A percentile compares a stretch with the other conserved stretches of the same genome.
Evolutionary conservation across 2,797 vertebrate species (phyloP).

Genomic region (Hemibagrus guttatus): DNA sequence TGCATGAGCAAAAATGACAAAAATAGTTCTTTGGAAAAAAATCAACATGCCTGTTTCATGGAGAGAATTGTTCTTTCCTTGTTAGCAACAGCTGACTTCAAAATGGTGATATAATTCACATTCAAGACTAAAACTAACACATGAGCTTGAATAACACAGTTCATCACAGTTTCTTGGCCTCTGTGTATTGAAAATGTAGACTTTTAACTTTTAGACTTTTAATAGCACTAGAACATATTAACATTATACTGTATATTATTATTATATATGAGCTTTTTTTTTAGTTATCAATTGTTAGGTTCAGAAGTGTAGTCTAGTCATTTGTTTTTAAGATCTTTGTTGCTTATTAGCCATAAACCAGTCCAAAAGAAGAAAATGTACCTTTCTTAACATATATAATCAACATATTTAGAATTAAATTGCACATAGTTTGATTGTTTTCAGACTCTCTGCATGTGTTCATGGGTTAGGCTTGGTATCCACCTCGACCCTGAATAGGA

Average conservation of each 20-base stretch:
- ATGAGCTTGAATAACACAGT: conserved; percentile 10
- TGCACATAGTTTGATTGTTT: no score
- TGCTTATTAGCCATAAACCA: no score
- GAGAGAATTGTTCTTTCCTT: conserved; percentile 39
- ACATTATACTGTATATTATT: not conserved
- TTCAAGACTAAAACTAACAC: conserved; percentile 32
- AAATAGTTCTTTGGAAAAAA: conserved; percentile 43
- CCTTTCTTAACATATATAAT: no score
- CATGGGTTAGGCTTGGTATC: no score
- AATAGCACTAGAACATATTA: no score
- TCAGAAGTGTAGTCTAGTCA: conserved; percentile 11
- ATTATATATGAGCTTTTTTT: conserved; percentile 4
- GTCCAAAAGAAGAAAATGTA: no score
- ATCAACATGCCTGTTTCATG: conserved; percentile 34
- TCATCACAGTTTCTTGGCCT: not conserved
- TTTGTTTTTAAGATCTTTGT: no score
- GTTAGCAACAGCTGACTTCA: conserved; percentile 38
- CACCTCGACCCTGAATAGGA: no score
- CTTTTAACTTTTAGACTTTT: not conserved
- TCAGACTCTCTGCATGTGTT: no score
- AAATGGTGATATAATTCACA: conserved; percentile 41
- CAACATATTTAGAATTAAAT: no score
- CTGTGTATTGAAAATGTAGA: not conserved
- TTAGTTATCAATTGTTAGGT: no score
- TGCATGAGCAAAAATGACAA: conserved; percentile 9